phyloP scores from a whole-genome alignment of 2,113 vertebrate genomes.

The Otocyon megalotis region DNA sequence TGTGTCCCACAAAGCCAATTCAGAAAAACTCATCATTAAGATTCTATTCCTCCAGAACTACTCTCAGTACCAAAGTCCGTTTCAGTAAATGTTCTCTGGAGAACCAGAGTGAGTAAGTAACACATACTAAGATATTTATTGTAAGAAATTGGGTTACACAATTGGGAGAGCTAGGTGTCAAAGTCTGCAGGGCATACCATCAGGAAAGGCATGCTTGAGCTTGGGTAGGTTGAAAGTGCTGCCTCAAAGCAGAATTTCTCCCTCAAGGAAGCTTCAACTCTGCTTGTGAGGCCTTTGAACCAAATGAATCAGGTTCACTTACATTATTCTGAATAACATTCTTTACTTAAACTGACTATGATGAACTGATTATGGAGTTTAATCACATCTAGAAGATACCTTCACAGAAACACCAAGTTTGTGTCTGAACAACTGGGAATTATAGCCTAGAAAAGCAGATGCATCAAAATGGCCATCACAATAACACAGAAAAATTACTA shows the following conservation, averaged over 20 bases:
- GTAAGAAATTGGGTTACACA: not conserved
- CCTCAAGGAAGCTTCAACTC: not conserved
- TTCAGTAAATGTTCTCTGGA: not conserved
- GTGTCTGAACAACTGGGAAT: not conserved
- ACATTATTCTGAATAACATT: not conserved
- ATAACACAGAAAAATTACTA: not conserved
- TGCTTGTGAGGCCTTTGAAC: not conserved
- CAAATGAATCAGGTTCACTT: not conserved
- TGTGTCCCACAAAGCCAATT: not conserved
- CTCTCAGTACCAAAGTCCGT: not conserved
- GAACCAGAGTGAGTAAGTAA: not conserved
- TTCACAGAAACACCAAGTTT: not conserved
- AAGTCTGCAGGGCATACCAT: not conserved
- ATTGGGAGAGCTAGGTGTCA: not conserved
- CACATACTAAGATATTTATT: not conserved
- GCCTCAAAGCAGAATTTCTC: not conserved
- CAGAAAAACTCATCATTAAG: not conserved
- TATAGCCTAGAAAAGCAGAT: not conserved
- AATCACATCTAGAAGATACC: not conserved
- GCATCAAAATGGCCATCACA: not conserved
- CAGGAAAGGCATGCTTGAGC: fast-evolving
- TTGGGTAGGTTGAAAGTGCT: not conserved
- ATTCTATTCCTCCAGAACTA: not conserved
- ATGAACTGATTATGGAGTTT: not conserved
- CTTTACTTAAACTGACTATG: not conserved